Base-by-base conservation (phyloP, 2,113 vertebrate species). In the Mobula birostris region DNA sequence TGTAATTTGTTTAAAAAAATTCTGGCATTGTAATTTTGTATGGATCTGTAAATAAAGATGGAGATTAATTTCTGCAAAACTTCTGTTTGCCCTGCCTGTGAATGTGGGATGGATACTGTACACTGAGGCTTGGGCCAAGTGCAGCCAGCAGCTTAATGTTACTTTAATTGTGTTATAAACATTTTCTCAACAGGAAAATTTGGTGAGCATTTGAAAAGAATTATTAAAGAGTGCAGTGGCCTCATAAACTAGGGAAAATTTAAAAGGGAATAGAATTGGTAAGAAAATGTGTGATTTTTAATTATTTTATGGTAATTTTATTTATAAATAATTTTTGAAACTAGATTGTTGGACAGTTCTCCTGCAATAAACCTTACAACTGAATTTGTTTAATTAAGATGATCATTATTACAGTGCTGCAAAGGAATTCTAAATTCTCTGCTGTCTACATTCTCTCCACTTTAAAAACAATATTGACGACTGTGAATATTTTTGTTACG, bases 21-120 rank as follows among this genome's bases (percentile, higher is more conserved):
- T 93, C 91, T 93, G 91, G 91, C 70, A 93, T 93, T 93, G 91
- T 93, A 93, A 93, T 93, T 93, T 93, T 93, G 91, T 93, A 93
- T 93, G 91, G 91, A 93, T 93, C 91, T 93, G 91, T 93, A 93
- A 93, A 93, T 93, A 93, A 93, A 93, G 91, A 93, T 93, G 91
- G 91, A 93, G 91, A 93, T 93, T 93, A 93, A 93, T 93, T 93
- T 93, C 91, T 93, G 91, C 91, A 93, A 70, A 93, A 72, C 91
- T 36, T 70, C 29, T 72, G 36, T 93, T 32, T 93, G 74, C 40
- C 76, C 24, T 93, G 21, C 90, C 36, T 93, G 3, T 72, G 21
- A 11, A 74, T 24, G 32, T 56, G 70, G 68, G 74, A 93, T 74
- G 56, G 66, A 32, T 70, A 70, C 88, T 36, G 9, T 6, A 24